Evolutionary conservation across 2,797 vertebrate genomes (phyloP), one percentile per base, ranked within the genome.

Genomic region (Syngnathus rostellatus): DNA sequence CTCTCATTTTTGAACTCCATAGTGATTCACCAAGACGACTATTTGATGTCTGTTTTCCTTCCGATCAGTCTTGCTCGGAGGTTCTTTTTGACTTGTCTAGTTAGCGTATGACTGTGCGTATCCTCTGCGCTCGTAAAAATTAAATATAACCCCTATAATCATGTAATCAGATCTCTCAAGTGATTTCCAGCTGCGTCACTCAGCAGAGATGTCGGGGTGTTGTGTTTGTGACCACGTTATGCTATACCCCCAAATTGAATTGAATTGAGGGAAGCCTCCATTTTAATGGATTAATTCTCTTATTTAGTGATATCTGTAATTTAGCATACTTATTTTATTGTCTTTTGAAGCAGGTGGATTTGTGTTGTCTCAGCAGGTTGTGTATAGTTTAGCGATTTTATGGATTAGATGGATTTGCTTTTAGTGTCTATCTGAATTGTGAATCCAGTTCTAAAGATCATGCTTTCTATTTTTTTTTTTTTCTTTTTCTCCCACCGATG

Each of bases 141-240:
- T 81, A 77, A 85, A 85, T 81, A 76, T 83, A 81, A 76, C 68
- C 71, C 62, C 68, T 68, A 70, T 73, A 81, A 77, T 84, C 68
- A 57, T 71, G 70, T 72, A 68, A 79, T 70, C 71, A 73, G 71
- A 81, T 78, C 74, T 66, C 60, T 65, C 51, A 39, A 68, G 46
- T 60, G 41, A 57, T 69, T 75, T 79, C 80, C 55, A 64, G 72
- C 59, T 70, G 65, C 68, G 77, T 68, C 70, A 73, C 68, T 77
- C 75, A 37, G 66, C 3, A 1, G 74, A 66, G 65, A 64, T 68
- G 1, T 65, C 14, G 55, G 55, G 55, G 38, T 31, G 31, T 31
- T 38, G 55, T 19, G 55, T 38, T 38, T 17, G 55, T 58, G 55
- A 58, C 74, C 63, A 72, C 68, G 69, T 77, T 68, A 78, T 70